phyloP scores from a whole-genome alignment of 2,797 vertebrate species.

The Lemur catta region DNA sequence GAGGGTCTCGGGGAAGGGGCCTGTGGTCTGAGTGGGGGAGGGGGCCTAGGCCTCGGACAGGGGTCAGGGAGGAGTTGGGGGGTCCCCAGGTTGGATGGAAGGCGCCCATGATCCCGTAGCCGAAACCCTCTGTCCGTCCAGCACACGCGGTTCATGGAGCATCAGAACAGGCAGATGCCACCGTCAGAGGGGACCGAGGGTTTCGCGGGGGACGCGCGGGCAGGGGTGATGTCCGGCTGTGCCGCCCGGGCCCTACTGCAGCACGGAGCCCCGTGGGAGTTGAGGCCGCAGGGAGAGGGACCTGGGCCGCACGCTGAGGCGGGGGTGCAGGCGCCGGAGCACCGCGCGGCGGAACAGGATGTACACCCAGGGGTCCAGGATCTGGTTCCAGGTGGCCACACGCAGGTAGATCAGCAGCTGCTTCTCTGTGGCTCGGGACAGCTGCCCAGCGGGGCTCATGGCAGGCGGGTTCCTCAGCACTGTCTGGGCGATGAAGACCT shows the following conservation, averaged over 20 bases:
- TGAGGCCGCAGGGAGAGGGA: slow-evolving; percentile 83
- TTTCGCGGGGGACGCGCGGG: fast-evolving
- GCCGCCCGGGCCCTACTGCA: not conserved
- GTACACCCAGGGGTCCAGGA: slow-evolving; percentile 98
- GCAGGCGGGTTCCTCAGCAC: slow-evolving; percentile 77
- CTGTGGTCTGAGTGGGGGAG: not conserved
- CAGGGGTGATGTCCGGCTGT: fast-evolving
- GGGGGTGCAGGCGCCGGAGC: slow-evolving; percentile 88
- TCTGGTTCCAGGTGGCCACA: slow-evolving; percentile 96
- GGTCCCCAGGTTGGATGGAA: not conserved
- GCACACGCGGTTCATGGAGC: fast-evolving
- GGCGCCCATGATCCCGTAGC: not conserved
- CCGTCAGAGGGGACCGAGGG: not conserved
- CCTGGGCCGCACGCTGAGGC: slow-evolving; percentile 81
- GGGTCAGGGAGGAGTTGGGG: not conserved
- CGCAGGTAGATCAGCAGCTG: slow-evolving; percentile 91
- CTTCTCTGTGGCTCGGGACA: slow-evolving; percentile 69
- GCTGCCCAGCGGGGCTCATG: not conserved
- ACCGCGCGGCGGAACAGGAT: slow-evolving; percentile 94
- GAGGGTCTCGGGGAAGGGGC: not conserved
- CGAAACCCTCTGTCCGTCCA: fast-evolving
- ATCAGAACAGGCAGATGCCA: not conserved
- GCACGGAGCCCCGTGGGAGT: slow-evolving; percentile 63
- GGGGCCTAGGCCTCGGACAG: not conserved
- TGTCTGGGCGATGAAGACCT: slow-evolving; percentile 92